Evolutionary conservation across 2,797 vertebrate species (phyloP).

Genomic region (Labroides dimidiatus): DNA sequence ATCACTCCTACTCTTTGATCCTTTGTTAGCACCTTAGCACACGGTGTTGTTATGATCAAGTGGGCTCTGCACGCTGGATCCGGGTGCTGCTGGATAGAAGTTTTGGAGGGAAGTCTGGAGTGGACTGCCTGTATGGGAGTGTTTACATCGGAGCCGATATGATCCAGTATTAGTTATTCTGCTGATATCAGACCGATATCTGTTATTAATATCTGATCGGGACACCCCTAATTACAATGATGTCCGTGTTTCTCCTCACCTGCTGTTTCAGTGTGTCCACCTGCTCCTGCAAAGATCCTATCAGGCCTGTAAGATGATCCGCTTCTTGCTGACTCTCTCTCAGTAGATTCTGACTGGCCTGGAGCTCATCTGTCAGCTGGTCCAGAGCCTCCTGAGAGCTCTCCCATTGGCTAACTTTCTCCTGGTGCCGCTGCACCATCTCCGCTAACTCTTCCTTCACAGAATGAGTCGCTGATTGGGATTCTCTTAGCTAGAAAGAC

Average conservation of each 20-base stretch:
- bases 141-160: too few relatives aligned
- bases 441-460: slow-evolving; percentile 73
- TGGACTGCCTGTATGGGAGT: too few relatives aligned
- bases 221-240: neutral
- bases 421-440: slow-evolving; percentile 65
- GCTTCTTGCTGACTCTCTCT: slow-evolving; percentile 60
- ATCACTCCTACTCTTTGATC: too few relatives aligned
- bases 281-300: slow-evolving; percentile 59
- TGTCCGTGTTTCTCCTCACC: slow-evolving; percentile 5
- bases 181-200: too few relatives aligned
- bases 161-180: too few relatives aligned
- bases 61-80: too few relatives aligned
- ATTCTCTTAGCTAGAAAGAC: slow-evolving; percentile 50
- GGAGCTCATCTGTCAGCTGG: slow-evolving; percentile 76
- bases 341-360: slow-evolving; percentile 65
- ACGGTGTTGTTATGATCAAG: too few relatives aligned
- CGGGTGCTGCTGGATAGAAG: too few relatives aligned
- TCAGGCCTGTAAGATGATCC: slow-evolving; percentile 53
- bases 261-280: slow-evolving; percentile 67
- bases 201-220: too few relatives aligned
- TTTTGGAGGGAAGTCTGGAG: too few relatives aligned
- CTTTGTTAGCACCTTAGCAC: too few relatives aligned
- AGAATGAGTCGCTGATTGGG: slow-evolving; percentile 44
- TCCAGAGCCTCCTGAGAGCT: slow-evolving; percentile 76
- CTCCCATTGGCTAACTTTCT: slow-evolving; percentile 78